phyloP scores from a whole-genome alignment of 53 echinoderm and acorn worm genomes.

The Echinometra lucunter region DNA sequence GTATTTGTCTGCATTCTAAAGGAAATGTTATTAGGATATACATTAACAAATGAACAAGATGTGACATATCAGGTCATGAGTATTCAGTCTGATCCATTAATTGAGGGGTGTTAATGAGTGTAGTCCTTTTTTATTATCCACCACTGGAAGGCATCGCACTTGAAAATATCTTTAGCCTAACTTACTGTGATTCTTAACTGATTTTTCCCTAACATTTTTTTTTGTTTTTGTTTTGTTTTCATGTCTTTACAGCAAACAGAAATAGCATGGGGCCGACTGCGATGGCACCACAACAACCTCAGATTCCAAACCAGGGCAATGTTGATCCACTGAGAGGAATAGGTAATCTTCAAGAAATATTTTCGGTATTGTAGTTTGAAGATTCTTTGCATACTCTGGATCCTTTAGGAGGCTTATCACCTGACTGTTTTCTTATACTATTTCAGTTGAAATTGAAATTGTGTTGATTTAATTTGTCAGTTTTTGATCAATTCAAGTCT shows the following conservation, averaged over 20 bases:
- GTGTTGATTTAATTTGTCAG: too few relatives aligned
- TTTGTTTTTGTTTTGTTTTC: background rate
- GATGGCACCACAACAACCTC: slow-evolving; percentile 69
- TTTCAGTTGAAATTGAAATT: too few relatives aligned
- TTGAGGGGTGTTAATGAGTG: slow-evolving; percentile 25
- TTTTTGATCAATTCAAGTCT: too few relatives aligned
- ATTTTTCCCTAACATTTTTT: too few relatives aligned
- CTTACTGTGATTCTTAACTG: background rate
- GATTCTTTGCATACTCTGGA: too few relatives aligned
- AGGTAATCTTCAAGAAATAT: slow-evolving; percentile 15
- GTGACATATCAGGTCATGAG: slow-evolving; percentile 31
- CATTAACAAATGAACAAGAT: background rate
- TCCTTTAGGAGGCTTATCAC: too few relatives aligned
- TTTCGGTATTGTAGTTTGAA: background rate
- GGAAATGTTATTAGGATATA: slow-evolving; percentile 51
- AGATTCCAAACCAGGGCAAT: slow-evolving; percentile 49
- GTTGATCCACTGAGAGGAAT: slow-evolving; percentile 46
- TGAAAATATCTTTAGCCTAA: background rate
- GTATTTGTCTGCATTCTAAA: background rate
- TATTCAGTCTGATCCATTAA: background rate
- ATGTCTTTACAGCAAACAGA: slow-evolving; percentile 75
- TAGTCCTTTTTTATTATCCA: background rate
- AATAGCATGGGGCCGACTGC: slow-evolving; percentile 81
- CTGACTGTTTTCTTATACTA: too few relatives aligned
- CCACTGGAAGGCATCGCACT: background rate